These are phyloP conservation scores for Dichetophora obliterata DNA, from an alignment of 2,888 invertebrate genomes.

Conservation along the genomic window DNA sequence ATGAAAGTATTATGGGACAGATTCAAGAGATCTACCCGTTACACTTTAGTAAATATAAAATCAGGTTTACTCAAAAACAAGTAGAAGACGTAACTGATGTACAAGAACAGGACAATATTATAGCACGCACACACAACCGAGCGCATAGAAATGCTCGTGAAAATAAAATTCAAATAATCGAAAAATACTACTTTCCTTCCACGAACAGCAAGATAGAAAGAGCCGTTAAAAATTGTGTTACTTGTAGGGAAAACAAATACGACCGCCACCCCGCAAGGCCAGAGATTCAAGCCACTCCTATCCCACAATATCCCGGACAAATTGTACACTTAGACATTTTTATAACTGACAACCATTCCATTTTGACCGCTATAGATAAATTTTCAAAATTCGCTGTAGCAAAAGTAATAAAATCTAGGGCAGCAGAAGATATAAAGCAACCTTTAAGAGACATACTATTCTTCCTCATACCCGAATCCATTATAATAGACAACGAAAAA, in stretches of 20 bases:
- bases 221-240: constrained; percentile 40
- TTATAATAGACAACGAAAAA: too few species aligned
- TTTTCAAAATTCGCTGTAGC: constrained; percentile 4
- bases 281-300: constrained; percentile 12
- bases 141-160: constrained; percentile 28
- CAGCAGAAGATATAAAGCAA: not conserved
- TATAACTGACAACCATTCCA: not conserved
- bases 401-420: not conserved
- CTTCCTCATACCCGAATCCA: too few species aligned
- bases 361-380: constrained; percentile 4
- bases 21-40: constrained; percentile 39
- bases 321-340: constrained; percentile 37
- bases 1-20: constrained; percentile 28
- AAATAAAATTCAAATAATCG: constrained; percentile 38
- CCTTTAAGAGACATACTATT: not conserved
- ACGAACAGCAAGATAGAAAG: constrained; percentile 41
- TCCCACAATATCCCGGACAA: constrained; percentile 35
- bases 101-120: constrained; percentile 20
- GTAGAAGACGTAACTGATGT: constrained; percentile 28
- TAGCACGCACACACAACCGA: not conserved
- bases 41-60: constrained; percentile 33
- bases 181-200: constrained; percentile 44
- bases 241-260: constrained; percentile 42
- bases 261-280: constrained; percentile 41
- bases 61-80: constrained; percentile 24